These are phyloP conservation scores for Sebastes schlegelii DNA, from an alignment of 2,113 vertebrate species.

Conservation along the genomic window DNA sequence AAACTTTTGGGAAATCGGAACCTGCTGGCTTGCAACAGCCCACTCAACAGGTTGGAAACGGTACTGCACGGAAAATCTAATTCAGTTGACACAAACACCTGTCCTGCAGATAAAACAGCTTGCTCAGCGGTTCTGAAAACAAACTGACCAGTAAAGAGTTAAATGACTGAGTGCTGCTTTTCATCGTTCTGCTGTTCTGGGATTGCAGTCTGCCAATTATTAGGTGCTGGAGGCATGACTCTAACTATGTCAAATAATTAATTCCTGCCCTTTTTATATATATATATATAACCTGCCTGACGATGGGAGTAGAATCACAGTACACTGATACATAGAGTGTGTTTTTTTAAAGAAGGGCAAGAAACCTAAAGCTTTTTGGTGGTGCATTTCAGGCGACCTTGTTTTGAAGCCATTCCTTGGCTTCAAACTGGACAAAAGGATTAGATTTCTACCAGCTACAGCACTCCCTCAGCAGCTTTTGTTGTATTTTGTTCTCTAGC, in stretches of 20 bases:
- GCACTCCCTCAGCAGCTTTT: conserved; percentile 56
- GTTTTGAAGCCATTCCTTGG: conserved; percentile 17
- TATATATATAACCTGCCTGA: background rate
- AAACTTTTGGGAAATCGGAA: conserved; percentile 12
- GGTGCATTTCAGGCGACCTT: background rate
- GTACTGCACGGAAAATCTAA: background rate
- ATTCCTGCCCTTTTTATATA: background rate
- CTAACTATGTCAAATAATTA: background rate
- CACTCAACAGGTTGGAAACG: conserved; percentile 24
- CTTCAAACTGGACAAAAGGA: conserved; percentile 48
- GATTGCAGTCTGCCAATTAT: background rate
- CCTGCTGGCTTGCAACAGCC: background rate
- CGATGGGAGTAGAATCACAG: background rate
- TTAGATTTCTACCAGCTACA: conserved; percentile 53
- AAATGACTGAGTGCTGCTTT: background rate
- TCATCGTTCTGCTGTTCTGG: background rate
- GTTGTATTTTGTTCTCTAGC: conserved; percentile 51
- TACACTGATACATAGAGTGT: background rate
- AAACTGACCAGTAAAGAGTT: background rate
- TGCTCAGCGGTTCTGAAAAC: background rate
- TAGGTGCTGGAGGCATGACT: background rate
- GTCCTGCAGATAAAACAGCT: background rate
- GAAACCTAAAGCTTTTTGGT: background rate
- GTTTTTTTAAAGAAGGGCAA: background rate
- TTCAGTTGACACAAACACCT: background rate